Base-by-base conservation (phyloP, 2,888 invertebrate genomes). In the Drosophila heteroneura region DNA sequence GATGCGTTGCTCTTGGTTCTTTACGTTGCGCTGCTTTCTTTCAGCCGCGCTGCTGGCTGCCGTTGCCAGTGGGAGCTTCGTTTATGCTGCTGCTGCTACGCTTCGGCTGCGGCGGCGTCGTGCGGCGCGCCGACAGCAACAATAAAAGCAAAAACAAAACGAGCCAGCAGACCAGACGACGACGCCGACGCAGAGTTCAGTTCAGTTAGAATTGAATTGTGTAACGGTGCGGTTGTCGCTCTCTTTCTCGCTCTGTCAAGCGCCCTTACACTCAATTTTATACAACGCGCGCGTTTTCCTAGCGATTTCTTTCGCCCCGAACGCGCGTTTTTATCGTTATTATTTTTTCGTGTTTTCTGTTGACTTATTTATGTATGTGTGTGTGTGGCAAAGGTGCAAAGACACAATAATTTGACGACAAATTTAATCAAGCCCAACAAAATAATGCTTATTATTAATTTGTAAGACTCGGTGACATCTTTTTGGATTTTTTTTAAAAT, bases 191-290 rank as follows among this genome's bases (percentile, higher is more conserved):
- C 76, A 69, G 76, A 80, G 79, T 81, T 91, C 90, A 80, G 79
- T 81, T 91, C 90, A 92, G 92, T 92, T 90, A 90, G 91, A 90
- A 92, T 91, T 89, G 84, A 90, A 83, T 90, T 90, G 92, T 86
- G 88, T 82, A 84, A 85, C 91, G 77, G 90, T 85, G 81, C 85
- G 91, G 92, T 89, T 80, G 91, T 70, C 54, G 66, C 54, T 61
- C 63, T 67, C 59, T 52, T 54, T 16, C 26, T 51, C 26, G 35
- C 54, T 35, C 54, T 51, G 28, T 28, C 19, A 41, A 52, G 52
- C 69, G 77, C 74, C 68, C 69, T 63, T 57, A 41, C n/a, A 49
- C 30, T 74, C 77, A 70, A 39, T 44, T 52, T 62, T 37, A 44
- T 44, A 65, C 62, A 59, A 39, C 76, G 75, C 82, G 70, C 76